These are phyloP conservation scores for Atopsyche davidsoni DNA, from an alignment of 1,140 invertebrate species.

Conservation along the genomic window DNA sequence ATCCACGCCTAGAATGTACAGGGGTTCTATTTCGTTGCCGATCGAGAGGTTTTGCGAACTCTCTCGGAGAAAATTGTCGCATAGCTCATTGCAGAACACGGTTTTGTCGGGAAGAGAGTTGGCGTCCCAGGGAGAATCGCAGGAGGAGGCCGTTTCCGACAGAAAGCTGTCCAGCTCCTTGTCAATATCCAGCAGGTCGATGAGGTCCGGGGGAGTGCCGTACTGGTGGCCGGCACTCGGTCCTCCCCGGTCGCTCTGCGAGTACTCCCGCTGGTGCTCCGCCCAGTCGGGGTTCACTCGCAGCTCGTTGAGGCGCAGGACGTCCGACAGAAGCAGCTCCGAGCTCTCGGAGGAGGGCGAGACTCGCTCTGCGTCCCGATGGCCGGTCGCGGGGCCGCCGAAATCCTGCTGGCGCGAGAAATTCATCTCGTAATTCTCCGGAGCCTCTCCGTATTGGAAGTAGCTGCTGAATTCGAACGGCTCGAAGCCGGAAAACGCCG, in stretches of 20 bases:
- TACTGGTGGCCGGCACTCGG: not conserved
- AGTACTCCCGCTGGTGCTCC: not conserved
- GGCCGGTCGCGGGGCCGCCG: conserved; percentile 1
- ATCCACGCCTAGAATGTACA: conserved; percentile 22
- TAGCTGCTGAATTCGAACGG: conserved; percentile 5
- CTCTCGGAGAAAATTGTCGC: conserved; percentile 40
- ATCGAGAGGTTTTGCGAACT: conserved; percentile 32
- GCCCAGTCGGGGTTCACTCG: conserved; percentile 20
- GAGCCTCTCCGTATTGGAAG: conserved; percentile 5
- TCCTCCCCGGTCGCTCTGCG: too few species aligned
- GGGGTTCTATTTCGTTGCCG: conserved; percentile 5
- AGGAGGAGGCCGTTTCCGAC: conserved; percentile 14
- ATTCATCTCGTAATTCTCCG: conserved; percentile 1
- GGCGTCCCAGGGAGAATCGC: conserved; percentile 18
- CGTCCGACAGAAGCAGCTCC: conserved; percentile 17
- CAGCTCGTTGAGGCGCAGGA: conserved; percentile 22
- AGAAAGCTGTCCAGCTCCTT: conserved; percentile 25
- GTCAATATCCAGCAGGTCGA: conserved; percentile 20
- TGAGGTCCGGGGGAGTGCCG: not conserved
- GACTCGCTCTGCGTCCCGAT: conserved; percentile 1
- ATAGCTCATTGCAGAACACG: conserved; percentile 42
- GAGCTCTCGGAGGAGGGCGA: not conserved
- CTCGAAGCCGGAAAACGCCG: not conserved
- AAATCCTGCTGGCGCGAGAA: conserved; percentile 6
- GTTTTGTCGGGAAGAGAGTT: conserved; percentile 37